Base-by-base conservation (phyloP, 2,113 vertebrate species). In the Nanorana parkeri region DNA sequence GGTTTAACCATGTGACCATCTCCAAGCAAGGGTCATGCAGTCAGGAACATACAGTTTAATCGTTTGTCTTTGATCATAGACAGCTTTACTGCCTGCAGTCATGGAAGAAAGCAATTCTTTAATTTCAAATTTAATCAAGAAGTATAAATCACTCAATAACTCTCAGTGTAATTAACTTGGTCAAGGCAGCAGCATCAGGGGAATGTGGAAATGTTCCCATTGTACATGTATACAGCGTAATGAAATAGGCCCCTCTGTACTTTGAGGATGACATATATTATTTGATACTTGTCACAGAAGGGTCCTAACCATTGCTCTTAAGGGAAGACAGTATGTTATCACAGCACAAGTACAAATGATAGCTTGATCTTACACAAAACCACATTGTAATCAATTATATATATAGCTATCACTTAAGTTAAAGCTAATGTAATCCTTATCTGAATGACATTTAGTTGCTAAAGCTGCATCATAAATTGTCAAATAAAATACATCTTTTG, bases 111-210 rank as follows among this genome's bases (percentile, higher is more conserved):
- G 77, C 28, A 36, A 55, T 58, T 55, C 65, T 68, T 58, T 66
- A 21, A 68, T 68, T 68, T 79, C 26, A 67, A 54, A 78, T 78
- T 55, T 79, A 79, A 79, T 68, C 64, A 68, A 58, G 28, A 67
- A 55, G 36, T 68, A 79, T 67, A 68, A 67, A 79, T 68, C 77
- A 68, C 52, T 56, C 23, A 68, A 79, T 68, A 58, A 60, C 54
- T 55, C 77, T 55, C 47, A 10, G 15, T 23, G 28, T 67, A 32
- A 79, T 67, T 68, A 68, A 56, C 52, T 65, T 54, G 74, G 36
- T 23, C 74, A 77, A 64, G 60, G 68, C 15, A 55, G 55, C 51
- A 36, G 55, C 5, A 60, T 60, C 20, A 20, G 17, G 28, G 41
- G 23, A 29, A 19, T 2, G 41, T 36, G 5, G 72, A 60, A 41